These are phyloP conservation scores for Podabrus alpinus DNA, from an alignment of 2,888 invertebrate species.

Conservation along the genomic window DNA sequence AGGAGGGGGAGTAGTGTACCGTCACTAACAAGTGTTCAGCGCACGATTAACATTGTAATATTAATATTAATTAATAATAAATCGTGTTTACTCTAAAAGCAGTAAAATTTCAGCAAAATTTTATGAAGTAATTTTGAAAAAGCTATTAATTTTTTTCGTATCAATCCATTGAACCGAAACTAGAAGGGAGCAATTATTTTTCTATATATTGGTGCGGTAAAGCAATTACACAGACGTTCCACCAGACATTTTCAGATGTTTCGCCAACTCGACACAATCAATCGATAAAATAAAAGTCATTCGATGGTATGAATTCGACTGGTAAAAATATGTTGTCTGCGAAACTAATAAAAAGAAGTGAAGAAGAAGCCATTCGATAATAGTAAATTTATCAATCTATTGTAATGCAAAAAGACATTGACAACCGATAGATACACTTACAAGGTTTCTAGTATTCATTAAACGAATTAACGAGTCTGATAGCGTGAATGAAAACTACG, in stretches of 20 bases:
- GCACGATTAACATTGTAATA: not conserved
- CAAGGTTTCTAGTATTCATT: not conserved
- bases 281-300: conserved; percentile 3
- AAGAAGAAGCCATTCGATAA: not conserved
- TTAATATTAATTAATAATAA: too few relatives aligned
- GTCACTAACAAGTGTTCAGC: too few relatives aligned
- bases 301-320: not conserved
- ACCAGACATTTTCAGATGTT: conserved; percentile 1
- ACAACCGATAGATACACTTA: not conserved
- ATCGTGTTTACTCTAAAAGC: not conserved
- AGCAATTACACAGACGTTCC: not conserved
- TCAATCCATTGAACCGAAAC: conserved; percentile 1
- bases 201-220: not conserved
- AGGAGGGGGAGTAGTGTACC: too few relatives aligned
- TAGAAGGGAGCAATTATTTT: not conserved
- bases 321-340: not conserved
- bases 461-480: not conserved
- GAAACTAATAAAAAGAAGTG: not conserved
- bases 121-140: not conserved
- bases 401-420: not conserved
- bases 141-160: not conserved
- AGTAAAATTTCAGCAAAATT: not conserved
- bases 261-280: conserved; percentile 7
- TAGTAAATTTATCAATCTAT: not conserved
- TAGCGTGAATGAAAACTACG: not conserved